phyloP scores from a whole-genome alignment of 2,888 invertebrate genomes.

The Trachelus troglodyta region DNA sequence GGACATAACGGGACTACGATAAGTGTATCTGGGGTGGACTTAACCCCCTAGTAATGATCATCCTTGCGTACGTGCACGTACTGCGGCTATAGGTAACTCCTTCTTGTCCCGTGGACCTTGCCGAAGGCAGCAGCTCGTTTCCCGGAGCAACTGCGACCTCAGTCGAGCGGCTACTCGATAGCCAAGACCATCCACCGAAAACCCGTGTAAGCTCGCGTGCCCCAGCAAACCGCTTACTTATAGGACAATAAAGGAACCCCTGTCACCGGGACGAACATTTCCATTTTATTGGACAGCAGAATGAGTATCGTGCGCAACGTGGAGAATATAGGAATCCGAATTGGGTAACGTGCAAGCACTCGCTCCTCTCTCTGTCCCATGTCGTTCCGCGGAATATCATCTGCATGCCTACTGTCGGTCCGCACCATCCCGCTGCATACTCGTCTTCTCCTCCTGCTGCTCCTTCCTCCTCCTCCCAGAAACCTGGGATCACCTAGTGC shows the following conservation, averaged over 20 bases:
- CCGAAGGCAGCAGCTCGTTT: background rate
- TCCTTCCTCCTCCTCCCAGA: background rate
- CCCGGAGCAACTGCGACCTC: background rate
- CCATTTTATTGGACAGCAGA: constrained; percentile 62
- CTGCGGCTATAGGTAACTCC: background rate
- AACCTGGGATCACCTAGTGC: background rate
- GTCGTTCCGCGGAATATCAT: constrained; percentile 38
- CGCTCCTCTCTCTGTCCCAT: constrained; percentile 21
- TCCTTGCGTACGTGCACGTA: background rate
- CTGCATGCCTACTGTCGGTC: constrained; percentile 39
- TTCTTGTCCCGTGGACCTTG: background rate
- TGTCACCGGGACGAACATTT: constrained; percentile 57
- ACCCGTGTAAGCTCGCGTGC: background rate
- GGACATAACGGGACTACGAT: background rate
- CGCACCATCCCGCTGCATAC: background rate
- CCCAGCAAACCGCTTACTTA: constrained; percentile 35
- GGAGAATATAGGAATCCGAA: constrained; percentile 56
- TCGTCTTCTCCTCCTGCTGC: background rate
- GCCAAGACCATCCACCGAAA: background rate
- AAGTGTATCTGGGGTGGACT: background rate
- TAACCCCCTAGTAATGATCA: background rate
- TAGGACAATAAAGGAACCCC: constrained; percentile 45
- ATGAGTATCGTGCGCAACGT: constrained; percentile 43
- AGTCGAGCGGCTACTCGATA: background rate
- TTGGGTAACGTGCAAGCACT: constrained; percentile 55